These are phyloP conservation scores for Phocides pigmalion DNA, from an alignment of 1,140 invertebrate genomes.

Conservation along the genomic window DNA sequence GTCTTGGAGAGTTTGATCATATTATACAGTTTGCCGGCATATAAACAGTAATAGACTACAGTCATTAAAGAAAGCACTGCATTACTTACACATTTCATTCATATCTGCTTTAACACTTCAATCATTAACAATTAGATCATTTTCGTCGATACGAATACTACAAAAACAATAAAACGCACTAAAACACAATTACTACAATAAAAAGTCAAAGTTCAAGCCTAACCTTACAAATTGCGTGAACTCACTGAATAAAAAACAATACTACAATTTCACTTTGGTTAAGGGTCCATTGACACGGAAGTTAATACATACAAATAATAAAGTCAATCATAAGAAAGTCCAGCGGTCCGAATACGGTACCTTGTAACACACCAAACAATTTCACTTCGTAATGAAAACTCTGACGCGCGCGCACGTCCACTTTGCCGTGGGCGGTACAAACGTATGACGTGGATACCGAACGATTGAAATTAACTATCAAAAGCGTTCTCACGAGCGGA, in stretches of 20 bases:
- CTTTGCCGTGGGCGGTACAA: constrained; percentile 63
- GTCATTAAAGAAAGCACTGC: constrained; percentile 30
- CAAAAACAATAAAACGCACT: not conserved
- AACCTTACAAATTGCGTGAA: constrained; percentile 13
- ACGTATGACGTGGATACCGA: constrained; percentile 68
- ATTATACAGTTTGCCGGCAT: too few relatives aligned
- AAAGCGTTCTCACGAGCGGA: constrained; percentile 42
- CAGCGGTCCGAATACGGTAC: constrained; percentile 44
- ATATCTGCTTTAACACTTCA: constrained; percentile 49
- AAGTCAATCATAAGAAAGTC: constrained; percentile 37
- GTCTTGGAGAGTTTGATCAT: constrained; percentile 11
- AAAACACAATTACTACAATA: not conserved
- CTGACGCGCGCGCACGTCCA: constrained; percentile 62
- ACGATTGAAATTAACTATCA: constrained; percentile 56
- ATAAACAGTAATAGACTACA: constrained; percentile 18
- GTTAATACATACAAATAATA: constrained; percentile 31
- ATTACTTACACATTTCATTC: constrained; percentile 73
- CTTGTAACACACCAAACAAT: constrained; percentile 53
- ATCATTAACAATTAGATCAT: constrained; percentile 41
- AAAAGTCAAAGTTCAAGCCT: too few relatives aligned
- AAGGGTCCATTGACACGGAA: constrained; percentile 38
- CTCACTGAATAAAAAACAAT: constrained; percentile 15
- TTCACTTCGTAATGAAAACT: constrained; percentile 48
- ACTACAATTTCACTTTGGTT: constrained; percentile 33
- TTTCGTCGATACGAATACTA: constrained; percentile 5